A percentile compares a stretch with the other conserved stretches of the same genome.
phyloP scores from a whole-genome alignment of 2,797 vertebrate species.

The Bradypodion ventrale region DNA sequence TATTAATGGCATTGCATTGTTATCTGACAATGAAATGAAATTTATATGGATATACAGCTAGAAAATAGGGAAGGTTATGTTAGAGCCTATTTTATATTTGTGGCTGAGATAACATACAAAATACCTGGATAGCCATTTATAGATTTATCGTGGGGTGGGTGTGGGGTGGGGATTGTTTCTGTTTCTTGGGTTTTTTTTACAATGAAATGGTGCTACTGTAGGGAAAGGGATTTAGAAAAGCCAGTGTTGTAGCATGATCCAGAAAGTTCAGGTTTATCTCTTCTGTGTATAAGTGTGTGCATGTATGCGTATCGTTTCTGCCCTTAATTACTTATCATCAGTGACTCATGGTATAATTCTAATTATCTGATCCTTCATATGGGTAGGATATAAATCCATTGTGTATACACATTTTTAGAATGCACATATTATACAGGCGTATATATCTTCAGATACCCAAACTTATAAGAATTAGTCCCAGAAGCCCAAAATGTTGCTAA shows the following conservation, averaged over 20 bases:
- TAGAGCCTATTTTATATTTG: conserved; percentile 37
- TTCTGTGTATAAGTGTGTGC: conserved; percentile 3
- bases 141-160: not conserved
- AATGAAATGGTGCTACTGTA: conserved; percentile 40
- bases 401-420: not conserved
- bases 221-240: conserved; percentile 11
- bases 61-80: conserved; percentile 23
- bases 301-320: not conserved
- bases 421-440: conserved; percentile 33
- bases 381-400: not conserved
- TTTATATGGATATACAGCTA: conserved; percentile 27
- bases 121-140: conserved; percentile 24
- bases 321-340: not conserved
- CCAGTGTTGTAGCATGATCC: conserved; percentile 10
- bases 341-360: not conserved
- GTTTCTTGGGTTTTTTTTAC: not conserved
- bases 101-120: conserved; percentile 34
- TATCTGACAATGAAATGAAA: conserved; percentile 21
- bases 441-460: conserved; percentile 43
- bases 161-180: no score
- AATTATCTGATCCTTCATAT: not conserved
- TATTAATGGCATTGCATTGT: conserved; percentile 34
- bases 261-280: conserved; percentile 15
- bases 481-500: conserved; percentile 46
- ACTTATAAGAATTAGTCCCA: conserved; percentile 38